These are phyloP conservation scores for Morone saxatilis DNA, from an alignment of 2,113 vertebrate species.

Conservation along the genomic window DNA sequence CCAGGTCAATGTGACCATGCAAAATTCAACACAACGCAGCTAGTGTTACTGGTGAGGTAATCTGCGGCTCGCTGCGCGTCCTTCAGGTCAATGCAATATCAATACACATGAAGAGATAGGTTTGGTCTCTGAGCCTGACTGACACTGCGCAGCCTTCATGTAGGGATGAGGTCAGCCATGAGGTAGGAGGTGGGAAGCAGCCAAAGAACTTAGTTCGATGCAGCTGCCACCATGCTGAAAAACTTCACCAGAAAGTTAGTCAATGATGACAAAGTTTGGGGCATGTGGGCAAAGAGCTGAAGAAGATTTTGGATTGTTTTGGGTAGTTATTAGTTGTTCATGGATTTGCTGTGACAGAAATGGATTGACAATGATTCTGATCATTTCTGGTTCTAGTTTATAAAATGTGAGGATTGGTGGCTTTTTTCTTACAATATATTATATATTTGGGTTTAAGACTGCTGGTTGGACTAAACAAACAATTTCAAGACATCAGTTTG, in stretches of 20 bases:
- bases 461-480: neutral
- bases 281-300: neutral
- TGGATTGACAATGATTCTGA: neutral
- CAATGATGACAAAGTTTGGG: slow-evolving; percentile 13
- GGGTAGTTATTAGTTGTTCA: neutral
- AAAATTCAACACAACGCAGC: slow-evolving; percentile 82
- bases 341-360: neutral
- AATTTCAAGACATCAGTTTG: neutral
- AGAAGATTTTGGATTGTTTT: neutral
- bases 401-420: neutral
- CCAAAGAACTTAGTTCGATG: slow-evolving; percentile 41
- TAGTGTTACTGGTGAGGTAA: slow-evolving; percentile 81
- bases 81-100: slow-evolving; percentile 71
- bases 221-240: slow-evolving; percentile 44
- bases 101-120: slow-evolving; percentile 51
- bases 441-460: neutral
- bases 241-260: slow-evolving; percentile 8
- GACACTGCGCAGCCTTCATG: slow-evolving; percentile 37
- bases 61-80: slow-evolving; percentile 48
- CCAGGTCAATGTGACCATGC: slow-evolving; percentile 84
- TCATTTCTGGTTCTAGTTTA: neutral
- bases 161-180: slow-evolving; percentile 53
- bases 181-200: slow-evolving; percentile 31
- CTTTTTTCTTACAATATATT: neutral
- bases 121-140: slow-evolving; percentile 21